Base-by-base conservation (phyloP, 1,140 invertebrate genomes). In the Ostrea denselamellosa region DNA sequence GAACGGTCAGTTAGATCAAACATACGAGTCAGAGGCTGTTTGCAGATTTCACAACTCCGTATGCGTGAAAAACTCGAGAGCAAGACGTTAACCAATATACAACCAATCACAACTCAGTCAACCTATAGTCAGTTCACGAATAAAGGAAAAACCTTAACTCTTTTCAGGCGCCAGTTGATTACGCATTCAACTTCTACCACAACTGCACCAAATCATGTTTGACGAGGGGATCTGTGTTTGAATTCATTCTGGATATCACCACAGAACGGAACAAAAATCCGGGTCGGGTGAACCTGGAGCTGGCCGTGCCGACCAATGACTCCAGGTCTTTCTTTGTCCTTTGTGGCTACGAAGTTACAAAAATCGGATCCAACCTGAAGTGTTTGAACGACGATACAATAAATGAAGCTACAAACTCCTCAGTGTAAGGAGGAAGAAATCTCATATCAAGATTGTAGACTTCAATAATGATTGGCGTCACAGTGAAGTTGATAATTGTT, bases 261-360 rank as follows among this genome's bases (percentile, higher is more conserved):
- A 89, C 88, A 53, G 81, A 89, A 51, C 84, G 82, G 22, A 82
- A 68, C 14, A 84, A 62, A 1, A 89, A 89, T 34, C 88, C 88
- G 0, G 88, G 85, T 8, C 82, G 28, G 19, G 65, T 86, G n/a
- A 65, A 56, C 14, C 34, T 89, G 17, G 88, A 89, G 19, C 84
- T 89, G 17, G 85, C 88, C 3, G 68, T 89, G 12, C 85, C 88
- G 4, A 65, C 88, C 8, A 89, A 89, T 34, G 34, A 86, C 22
- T 54, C 51, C 22, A 65, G 85, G 19, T 34, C 56, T 12, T 84
- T 81, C 82, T 89, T 89, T 71, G 65, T 62, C 12, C 53, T 89
- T 2, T 89, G 88, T 87, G 52, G 62, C 2, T 71, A 83, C 25
- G 88, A 89, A 28, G 83, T 86, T 2, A 62, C 85, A 4, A 83